Evolutionary conservation across 2,113 vertebrate species (phyloP), one percentile per base, ranked within the genome.

Genomic region (Pampusana beccarii): DNA sequence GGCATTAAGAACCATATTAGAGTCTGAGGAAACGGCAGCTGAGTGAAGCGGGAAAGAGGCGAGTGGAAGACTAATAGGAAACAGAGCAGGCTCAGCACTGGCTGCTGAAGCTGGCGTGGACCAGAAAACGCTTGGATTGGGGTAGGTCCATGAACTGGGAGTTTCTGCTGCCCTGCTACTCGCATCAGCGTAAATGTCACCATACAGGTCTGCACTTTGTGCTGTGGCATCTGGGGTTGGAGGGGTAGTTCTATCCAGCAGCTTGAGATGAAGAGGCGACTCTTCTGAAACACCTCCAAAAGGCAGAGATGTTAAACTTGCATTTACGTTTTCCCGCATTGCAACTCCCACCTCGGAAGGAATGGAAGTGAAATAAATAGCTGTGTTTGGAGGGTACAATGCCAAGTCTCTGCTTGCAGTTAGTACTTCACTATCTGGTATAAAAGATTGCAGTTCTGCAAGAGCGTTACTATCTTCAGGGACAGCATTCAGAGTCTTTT

Each of bases 331-430:
- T 83, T 91, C 90, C 23, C 3, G 17, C 3, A 16, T 36, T 11
- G 51, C 56, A 87, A 62, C 34, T 67, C 23, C 13, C 0, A 1
- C 21, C 79, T 96, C 95, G 10, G 84, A 95, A 77, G 31, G 67
- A 92, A 97, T 44, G 54, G 95, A 93, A 85, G 94, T 80, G 31
- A 96, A 92, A 71, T 88, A 90, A 92, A 87, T 54, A 61, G 79
- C 72, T 71, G 81, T 67, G 44, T 94, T 95, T 26, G 93, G 61
- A 67, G 95, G 84, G 74, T 96, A 80, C 61, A 97, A 96, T 5
- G 28, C 88, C 88, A 97, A 80, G 69, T 91, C 86, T 95, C 96
- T 92, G 74, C 89, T 89, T 25, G 94, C 88, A 70, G 92, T 83
- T 46, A 95, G 80, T 65, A 82, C 78, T 57, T 92, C 64, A 78